A percentile compares a stretch with the other conserved stretches of the same genome.
phyloP scores from a whole-genome alignment of 2,888 invertebrate species.

The Odontothrips loti region DNA sequence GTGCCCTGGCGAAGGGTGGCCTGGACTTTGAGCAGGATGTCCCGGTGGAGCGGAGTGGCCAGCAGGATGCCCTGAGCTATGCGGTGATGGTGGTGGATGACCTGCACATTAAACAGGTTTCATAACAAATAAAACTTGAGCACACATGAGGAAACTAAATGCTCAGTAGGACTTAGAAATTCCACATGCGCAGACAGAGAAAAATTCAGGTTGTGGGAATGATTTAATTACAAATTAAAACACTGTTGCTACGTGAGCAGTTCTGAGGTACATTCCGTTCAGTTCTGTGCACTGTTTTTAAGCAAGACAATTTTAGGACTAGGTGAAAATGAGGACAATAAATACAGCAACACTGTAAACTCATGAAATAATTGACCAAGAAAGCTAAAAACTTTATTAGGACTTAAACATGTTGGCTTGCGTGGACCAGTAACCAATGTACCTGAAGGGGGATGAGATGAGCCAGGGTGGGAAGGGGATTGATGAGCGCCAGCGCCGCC shows the following conservation, averaged over 20 bases:
- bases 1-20: slow-evolving; percentile 14
- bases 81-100: background rate
- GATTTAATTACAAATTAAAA: no score
- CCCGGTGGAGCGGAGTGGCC: background rate
- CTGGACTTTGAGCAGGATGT: background rate
- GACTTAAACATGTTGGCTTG: no score
- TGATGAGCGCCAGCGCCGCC: background rate
- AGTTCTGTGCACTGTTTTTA: no score
- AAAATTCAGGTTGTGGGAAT: no score
- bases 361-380: background rate
- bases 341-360: background rate
- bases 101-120: background rate
- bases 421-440: background rate
- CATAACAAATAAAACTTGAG: no score
- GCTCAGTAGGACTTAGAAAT: no score
- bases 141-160: no score
- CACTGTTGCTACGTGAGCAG: no score
- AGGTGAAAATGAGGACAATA: background rate
- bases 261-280: no score
- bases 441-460: background rate
- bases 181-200: no score
- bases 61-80: background rate
- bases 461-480: background rate
- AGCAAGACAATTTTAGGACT: no score
- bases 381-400: no score